phyloP scores from a whole-genome alignment of 2,888 invertebrate species.

The Zygogramma bicolorata region DNA sequence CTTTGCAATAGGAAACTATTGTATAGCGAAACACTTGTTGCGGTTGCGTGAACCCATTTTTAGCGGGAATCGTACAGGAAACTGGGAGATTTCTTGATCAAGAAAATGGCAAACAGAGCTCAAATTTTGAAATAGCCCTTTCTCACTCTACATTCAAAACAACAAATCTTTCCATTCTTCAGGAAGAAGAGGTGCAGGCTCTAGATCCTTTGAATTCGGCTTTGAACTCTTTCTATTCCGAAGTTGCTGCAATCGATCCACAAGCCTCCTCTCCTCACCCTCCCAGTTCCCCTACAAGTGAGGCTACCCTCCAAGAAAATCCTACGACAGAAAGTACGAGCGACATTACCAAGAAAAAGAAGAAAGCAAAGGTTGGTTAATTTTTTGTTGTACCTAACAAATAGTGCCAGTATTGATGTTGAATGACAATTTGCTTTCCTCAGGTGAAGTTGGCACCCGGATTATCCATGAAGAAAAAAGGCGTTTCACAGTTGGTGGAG shows the following conservation, averaged over 20 bases:
- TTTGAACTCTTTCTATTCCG: constrained; percentile 73
- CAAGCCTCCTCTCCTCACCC: constrained; percentile 40
- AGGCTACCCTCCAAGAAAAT: constrained; percentile 18
- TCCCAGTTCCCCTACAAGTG: constrained; percentile 5
- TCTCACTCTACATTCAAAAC: too few relatives aligned
- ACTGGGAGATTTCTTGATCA: too few relatives aligned
- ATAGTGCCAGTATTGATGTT: too few relatives aligned
- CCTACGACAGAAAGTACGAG: constrained; percentile 42
- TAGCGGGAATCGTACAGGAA: too few relatives aligned
- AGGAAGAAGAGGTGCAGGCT: neutral
- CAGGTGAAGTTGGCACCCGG: constrained; percentile 71
- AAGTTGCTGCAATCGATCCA: constrained; percentile 68
- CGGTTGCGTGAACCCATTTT: too few relatives aligned
- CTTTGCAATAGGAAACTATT: too few relatives aligned
- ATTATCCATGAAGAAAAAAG: constrained; percentile 77
- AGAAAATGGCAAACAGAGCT: too few relatives aligned
- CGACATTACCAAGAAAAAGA: constrained; percentile 63
- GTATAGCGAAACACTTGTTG: too few relatives aligned
- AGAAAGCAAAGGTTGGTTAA: constrained; percentile 62
- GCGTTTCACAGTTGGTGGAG: constrained; percentile 76
- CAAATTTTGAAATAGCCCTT: too few relatives aligned
- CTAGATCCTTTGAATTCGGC: constrained; percentile 57
- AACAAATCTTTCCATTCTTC: too few relatives aligned
- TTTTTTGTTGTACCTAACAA: constrained; percentile 12
- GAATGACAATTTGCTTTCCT: constrained; percentile 19